Base-by-base conservation (phyloP, 2,888 invertebrate genomes). In the Epirrhoe tristata region DNA sequence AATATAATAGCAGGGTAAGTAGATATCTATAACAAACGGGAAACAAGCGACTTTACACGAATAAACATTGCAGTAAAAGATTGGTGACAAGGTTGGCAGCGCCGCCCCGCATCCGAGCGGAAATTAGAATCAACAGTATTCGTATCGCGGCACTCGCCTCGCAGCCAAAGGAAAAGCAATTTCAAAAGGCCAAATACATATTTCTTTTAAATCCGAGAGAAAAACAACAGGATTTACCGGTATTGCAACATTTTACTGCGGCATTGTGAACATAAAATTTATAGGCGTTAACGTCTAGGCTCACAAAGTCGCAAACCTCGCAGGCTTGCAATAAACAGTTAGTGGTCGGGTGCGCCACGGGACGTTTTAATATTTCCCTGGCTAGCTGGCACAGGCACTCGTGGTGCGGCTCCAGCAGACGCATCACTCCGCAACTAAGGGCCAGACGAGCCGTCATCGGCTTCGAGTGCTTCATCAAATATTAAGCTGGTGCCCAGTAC, bases 191-290 rank as follows among this genome's bases (percentile, higher is more conserved):
- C 71, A 68, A 78, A 78, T 79, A 83, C 83, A 83, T 83, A 82
- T 86, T 77, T 80, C 79, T 81, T 82, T 72, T 78, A 84, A 84
- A 86, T 84, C 80, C 79, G 73, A 82, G 68, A 81, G 82, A 85
- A 86, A 87, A 87, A 84, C 85, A 87, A 85, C 80, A 77, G 82
- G 84, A 85, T 89, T 89, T 86, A 82, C 83, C 86, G 84, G 87
- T 88, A 90, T 87, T 87, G 88, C 87, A 89, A 88, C 88, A 85
- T 89, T 91, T 90, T 90, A 91, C 84, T 84, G 84, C 83, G 78
- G 82, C 82, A 84, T 88, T 89, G 87, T 86, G 85, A 88, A 85
- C 85, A 86, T 90, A 88, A 90, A 91, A 86, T 90, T 90, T 90
- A 91, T 90, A 86, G 87, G 82, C 87, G 85, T 86, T 90, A 89